phyloP scores from a whole-genome alignment of 2,797 vertebrate genomes.

The Microctenopoma stevenorrisi region DNA sequence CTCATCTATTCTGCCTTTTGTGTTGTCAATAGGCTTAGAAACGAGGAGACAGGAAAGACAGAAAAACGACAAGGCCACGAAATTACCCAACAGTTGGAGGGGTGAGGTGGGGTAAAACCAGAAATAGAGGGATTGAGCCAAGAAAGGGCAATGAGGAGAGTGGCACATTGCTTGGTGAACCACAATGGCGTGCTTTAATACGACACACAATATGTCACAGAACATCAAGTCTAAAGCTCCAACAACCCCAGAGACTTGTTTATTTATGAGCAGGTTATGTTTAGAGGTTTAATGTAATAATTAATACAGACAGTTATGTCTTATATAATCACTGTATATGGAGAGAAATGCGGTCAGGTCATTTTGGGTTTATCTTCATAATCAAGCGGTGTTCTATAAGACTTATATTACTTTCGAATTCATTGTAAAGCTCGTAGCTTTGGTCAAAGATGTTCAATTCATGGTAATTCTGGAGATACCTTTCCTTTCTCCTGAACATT shows the following conservation, averaged over 20 bases:
- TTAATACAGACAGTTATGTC: background rate
- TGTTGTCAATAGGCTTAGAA: constrained; percentile 15
- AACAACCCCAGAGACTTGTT: constrained; percentile 45
- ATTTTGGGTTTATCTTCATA: background rate
- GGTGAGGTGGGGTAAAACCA: constrained; percentile 44
- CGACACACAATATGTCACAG: constrained; percentile 46
- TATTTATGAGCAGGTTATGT: background rate
- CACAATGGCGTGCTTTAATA: constrained; percentile 49
- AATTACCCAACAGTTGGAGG: constrained; percentile 52
- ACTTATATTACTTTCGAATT: background rate
- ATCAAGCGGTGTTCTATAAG: background rate
- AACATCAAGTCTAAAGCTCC: constrained; percentile 52
- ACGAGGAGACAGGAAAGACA: constrained; percentile 31
- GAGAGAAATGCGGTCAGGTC: background rate
- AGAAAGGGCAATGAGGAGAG: constrained; percentile 43
- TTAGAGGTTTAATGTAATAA: background rate
- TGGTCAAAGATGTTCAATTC: constrained; percentile 3
- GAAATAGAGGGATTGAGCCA: constrained; percentile 56
- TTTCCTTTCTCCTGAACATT: background rate
- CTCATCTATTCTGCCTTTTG: background rate
- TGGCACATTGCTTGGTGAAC: constrained; percentile 61
- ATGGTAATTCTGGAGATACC: background rate
- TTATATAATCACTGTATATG: background rate
- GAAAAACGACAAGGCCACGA: constrained; percentile 43
- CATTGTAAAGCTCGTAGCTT: background rate